A percentile compares a stretch with the other conserved stretches of the same genome.
These are phyloP conservation scores for Tipula helvola DNA, from an alignment of 2,888 invertebrate genomes.

Conservation along the genomic window DNA sequence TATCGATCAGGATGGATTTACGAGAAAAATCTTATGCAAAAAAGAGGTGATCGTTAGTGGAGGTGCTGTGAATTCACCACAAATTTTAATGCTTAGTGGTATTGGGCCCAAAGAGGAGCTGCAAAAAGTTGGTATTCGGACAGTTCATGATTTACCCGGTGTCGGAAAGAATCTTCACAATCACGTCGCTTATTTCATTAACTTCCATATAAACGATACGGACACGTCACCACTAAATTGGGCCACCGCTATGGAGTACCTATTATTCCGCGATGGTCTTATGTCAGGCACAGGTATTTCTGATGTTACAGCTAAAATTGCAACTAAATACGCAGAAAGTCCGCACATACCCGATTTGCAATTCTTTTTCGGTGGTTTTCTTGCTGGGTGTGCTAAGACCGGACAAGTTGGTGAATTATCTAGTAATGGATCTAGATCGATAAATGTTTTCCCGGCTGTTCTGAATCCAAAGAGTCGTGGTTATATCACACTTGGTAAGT, in stretches of 20 bases:
- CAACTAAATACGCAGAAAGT: constrained; percentile 64
- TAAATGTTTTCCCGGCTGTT: constrained; percentile 67
- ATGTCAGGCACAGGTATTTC: constrained; percentile 84
- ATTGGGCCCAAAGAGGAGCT: constrained; percentile 68
- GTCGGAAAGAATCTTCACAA: constrained; percentile 79
- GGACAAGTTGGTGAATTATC: constrained; percentile 72
- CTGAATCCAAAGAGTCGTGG: constrained; percentile 82
- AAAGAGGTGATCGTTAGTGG: constrained; percentile 67
- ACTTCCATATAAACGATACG: constrained; percentile 71
- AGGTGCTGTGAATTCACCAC: constrained; percentile 89
- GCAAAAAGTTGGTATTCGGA: constrained; percentile 46
- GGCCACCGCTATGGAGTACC: constrained; percentile 85
- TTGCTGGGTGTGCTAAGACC: constrained; percentile 74
- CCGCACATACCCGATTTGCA: constrained; percentile 72
- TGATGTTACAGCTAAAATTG: constrained; percentile 74
- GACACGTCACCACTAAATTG: constrained; percentile 78
- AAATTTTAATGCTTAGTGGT: constrained; percentile 81
- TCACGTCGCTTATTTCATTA: constrained; percentile 68
- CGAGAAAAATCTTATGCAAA: constrained; percentile 53
- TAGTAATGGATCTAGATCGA: constrained; percentile 53
- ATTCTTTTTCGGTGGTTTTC: constrained; percentile 73
- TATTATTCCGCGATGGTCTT: constrained; percentile 74
- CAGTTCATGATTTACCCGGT: constrained; percentile 60
- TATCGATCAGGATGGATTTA: constrained; percentile 35
- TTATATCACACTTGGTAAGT: constrained; percentile 44